A percentile compares a stretch with the other conserved stretches of the same genome.
Conservation (phyloP, 2,888 invertebrate genomes). For the Patella depressa region DNA sequence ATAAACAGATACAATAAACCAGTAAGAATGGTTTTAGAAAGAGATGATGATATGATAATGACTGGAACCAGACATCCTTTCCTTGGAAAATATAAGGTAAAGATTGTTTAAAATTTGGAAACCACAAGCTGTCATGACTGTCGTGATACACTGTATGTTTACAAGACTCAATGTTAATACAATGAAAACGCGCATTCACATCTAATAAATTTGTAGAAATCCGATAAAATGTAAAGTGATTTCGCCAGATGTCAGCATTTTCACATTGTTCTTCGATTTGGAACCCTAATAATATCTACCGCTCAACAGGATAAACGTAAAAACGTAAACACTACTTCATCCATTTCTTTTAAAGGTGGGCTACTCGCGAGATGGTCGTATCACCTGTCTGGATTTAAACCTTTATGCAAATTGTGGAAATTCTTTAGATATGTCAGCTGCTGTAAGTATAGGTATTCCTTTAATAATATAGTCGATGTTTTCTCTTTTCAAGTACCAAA, state of each 20-base stretch:
- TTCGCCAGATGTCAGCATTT: too few species aligned
- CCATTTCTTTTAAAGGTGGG: conserved; percentile 68
- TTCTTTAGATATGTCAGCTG: conserved; percentile 46
- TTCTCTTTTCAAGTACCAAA: too few species aligned
- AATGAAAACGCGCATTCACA: too few species aligned
- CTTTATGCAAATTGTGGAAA: conserved; percentile 55
- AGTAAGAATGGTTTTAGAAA: conserved; percentile 87
- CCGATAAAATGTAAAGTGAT: too few species aligned
- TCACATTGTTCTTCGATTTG: too few species aligned
- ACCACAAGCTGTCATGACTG: too few species aligned
- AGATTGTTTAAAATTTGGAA: conserved; percentile 76
- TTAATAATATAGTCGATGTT: too few species aligned
- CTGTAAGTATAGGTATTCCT: conserved; percentile 36
- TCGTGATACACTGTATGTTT: too few species aligned
- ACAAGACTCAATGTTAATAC: too few species aligned
- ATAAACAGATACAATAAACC: conserved; percentile 76
- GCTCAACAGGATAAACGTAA: too few species aligned
- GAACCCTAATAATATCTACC: too few species aligned
- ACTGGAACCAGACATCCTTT: conserved; percentile 91
- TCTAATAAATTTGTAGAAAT: too few species aligned
- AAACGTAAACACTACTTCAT: neutral
- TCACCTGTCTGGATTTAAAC: conserved; percentile 48
- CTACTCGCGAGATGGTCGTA: conserved; percentile 75
- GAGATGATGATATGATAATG: conserved; percentile 92
- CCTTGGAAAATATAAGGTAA: conserved; percentile 82